A percentile compares a stretch with the other conserved stretches of the same genome.
These are phyloP conservation scores for Lampris incognitus DNA, from an alignment of 2,113 vertebrate genomes.

Conservation along the genomic window DNA sequence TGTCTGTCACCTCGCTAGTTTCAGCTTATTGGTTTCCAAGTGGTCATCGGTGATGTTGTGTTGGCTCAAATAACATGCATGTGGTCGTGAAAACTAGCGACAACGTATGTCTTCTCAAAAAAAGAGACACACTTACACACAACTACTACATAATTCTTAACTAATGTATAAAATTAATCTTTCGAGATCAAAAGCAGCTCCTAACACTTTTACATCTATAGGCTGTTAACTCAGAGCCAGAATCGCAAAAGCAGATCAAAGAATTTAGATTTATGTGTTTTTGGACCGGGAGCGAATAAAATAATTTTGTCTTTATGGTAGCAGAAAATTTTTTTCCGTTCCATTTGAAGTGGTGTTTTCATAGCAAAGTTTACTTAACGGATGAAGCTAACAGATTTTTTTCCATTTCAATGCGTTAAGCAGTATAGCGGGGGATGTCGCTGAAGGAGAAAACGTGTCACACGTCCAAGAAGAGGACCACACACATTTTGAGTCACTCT, in stretches of 20 bases:
- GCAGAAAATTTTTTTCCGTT: too few species aligned
- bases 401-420: too few species aligned
- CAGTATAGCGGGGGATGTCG: too few species aligned
- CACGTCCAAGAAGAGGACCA: constrained; percentile 5
- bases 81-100: constrained; percentile 58
- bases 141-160: constrained; percentile 32
- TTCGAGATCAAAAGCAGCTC: too few species aligned
- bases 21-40: constrained; percentile 64
- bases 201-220: too few species aligned
- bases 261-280: constrained; percentile 30
- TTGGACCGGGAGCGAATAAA: too few species aligned
- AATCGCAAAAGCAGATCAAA: constrained; percentile 42
- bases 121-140: too few species aligned
- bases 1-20: constrained; percentile 66
- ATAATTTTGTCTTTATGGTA: too few species aligned
- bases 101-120: neutral
- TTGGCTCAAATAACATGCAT: constrained; percentile 59
- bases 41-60: constrained; percentile 51
- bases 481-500: neutral
- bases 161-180: constrained; percentile 38
- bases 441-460: neutral
- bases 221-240: constrained; percentile 18
- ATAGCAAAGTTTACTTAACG: too few species aligned
- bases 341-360: too few species aligned
- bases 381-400: too few species aligned